phyloP scores from a whole-genome alignment of 2,888 invertebrate genomes.

The Phalera bucephala region DNA sequence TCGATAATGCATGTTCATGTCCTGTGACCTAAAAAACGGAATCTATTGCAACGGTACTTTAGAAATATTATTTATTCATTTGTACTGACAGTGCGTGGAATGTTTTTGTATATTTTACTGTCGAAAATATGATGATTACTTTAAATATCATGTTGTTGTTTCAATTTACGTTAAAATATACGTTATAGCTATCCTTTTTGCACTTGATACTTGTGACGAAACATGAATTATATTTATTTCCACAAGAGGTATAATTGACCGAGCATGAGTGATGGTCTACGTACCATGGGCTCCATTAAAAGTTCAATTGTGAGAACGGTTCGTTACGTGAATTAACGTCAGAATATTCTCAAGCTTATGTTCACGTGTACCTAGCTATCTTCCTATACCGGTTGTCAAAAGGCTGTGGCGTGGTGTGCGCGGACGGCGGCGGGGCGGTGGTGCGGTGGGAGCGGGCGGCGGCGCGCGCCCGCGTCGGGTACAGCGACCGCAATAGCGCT shows the following conservation, averaged over 20 bases:
- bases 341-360: conserved; percentile 73
- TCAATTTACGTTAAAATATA: conserved; percentile 2
- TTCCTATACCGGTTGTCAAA: conserved; percentile 78
- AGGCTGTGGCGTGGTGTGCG: conserved; percentile 48
- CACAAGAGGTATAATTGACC: conserved; percentile 22
- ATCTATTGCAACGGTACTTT: conserved; percentile 34
- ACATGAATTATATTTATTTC: conserved; percentile 24
- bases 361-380: conserved; percentile 53
- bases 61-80: conserved; percentile 23
- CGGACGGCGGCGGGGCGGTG: conserved; percentile 19
- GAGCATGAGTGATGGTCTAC: conserved; percentile 10
- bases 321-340: conserved; percentile 75
- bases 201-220: conserved; percentile 25
- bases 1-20: conserved; percentile 30
- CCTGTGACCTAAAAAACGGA: conserved; percentile 41
- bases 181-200: conserved; percentile 12
- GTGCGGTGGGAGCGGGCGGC: conserved; percentile 39
- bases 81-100: conserved; percentile 5
- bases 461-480: conserved; percentile 47
- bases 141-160: too few species aligned
- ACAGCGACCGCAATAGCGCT: conserved; percentile 78
- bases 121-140: too few species aligned
- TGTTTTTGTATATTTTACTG: too few species aligned
- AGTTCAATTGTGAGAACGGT: conserved; percentile 60
- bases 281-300: conserved; percentile 46